Percentiles rank a stretch among this genome's conserved stretches.
Conservation (phyloP, 2,113 vertebrate genomes). For the Ptilonorhynchus violaceus region DNA sequence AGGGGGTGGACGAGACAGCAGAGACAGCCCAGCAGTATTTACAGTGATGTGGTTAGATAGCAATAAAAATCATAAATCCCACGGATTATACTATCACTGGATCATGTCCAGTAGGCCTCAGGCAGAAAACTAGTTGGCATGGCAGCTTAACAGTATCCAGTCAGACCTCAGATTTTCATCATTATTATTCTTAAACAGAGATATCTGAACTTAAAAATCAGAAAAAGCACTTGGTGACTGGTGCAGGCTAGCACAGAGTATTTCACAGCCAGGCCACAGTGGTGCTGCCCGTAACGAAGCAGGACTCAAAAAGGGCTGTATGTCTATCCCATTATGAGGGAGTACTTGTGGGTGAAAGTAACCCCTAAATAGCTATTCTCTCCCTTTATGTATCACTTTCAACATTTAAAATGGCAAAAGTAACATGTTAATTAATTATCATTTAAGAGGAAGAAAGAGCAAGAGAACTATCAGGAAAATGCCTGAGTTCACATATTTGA, state of each 20-base stretch:
- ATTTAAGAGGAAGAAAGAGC: neutral
- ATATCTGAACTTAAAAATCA: neutral
- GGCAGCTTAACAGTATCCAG: conserved; percentile 59
- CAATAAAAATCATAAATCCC: conserved; percentile 57
- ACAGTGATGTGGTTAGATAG: neutral
- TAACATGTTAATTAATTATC: neutral
- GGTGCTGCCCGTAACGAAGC: neutral
- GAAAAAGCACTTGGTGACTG: neutral
- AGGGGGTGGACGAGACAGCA: neutral
- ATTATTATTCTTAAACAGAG: neutral
- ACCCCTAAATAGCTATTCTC: neutral
- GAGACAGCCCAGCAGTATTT: neutral
- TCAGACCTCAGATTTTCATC: conserved; percentile 43
- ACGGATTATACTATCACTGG: conserved; percentile 71
- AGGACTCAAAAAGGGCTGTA: neutral
- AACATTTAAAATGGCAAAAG: neutral
- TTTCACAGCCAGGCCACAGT: neutral
- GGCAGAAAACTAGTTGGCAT: conserved; percentile 67
- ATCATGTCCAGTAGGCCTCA: conserved; percentile 42
- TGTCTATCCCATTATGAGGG: neutral
- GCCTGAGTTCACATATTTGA: neutral
- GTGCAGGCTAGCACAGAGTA: neutral
- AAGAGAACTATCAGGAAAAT: neutral
- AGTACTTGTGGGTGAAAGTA: neutral
- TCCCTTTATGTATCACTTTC: neutral